Conservation (phyloP, 2,888 invertebrate genomes). For the Scaptomyza caliginosa region DNA sequence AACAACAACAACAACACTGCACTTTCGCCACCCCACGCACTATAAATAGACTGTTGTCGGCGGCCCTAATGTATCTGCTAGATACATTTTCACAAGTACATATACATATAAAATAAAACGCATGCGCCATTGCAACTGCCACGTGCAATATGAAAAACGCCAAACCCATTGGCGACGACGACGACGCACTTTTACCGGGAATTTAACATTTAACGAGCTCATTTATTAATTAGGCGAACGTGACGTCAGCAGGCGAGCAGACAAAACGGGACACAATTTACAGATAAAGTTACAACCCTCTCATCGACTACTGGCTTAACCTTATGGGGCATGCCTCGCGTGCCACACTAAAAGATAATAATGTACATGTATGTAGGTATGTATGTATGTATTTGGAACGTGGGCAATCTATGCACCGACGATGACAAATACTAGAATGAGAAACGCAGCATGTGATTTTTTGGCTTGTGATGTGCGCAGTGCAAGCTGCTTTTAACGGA, state of each 20-base stretch:
- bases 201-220: slow-evolving; percentile 59
- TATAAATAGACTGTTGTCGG: slow-evolving; percentile 46
- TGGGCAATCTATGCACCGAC: slow-evolving; percentile 40
- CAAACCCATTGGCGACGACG: not conserved
- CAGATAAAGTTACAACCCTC: not conserved
- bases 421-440: slow-evolving; percentile 9
- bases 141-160: slow-evolving; percentile 12
- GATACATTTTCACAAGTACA: slow-evolving; percentile 33
- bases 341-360: slow-evolving; percentile 38
- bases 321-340: slow-evolving; percentile 34
- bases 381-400: slow-evolving; percentile 46
- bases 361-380: too few species aligned
- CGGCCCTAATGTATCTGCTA: slow-evolving; percentile 54
- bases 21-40: slow-evolving; percentile 45
- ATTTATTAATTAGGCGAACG: slow-evolving; percentile 69
- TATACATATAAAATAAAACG: not conserved
- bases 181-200: slow-evolving; percentile 2
- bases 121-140: slow-evolving; percentile 5
- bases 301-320: slow-evolving; percentile 1
- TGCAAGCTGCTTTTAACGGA: slow-evolving; percentile 57
- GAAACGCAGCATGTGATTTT: slow-evolving; percentile 26
- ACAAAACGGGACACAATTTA: slow-evolving; percentile 23
- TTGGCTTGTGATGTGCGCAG: not conserved
- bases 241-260: slow-evolving; percentile 52
- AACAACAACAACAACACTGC: slow-evolving; percentile 9